Conservation (phyloP, 2,113 vertebrate genomes). For the Bombycilla garrulus region DNA sequence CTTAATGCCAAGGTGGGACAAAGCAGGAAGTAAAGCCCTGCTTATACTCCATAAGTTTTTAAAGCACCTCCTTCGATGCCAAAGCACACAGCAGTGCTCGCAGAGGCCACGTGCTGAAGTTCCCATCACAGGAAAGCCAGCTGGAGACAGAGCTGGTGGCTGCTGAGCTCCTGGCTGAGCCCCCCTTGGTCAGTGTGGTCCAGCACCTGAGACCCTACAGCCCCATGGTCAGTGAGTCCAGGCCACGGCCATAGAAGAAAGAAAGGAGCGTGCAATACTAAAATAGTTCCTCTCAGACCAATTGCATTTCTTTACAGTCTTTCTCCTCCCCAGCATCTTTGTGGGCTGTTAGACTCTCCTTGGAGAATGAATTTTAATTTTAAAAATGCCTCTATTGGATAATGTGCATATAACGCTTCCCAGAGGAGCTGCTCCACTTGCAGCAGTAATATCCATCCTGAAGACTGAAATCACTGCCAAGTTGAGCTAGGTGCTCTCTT, state of each 20-base stretch:
- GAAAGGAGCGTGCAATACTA: background rate
- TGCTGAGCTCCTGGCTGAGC: background rate
- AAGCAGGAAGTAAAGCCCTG: background rate
- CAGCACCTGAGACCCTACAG: background rate
- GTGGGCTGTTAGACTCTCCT: background rate
- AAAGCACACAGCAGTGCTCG: background rate
- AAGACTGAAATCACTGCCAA: background rate
- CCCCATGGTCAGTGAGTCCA: background rate
- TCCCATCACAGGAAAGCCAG: background rate
- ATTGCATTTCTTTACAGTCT: background rate
- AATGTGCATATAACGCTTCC: background rate
- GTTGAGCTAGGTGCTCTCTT: background rate
- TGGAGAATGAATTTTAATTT: background rate
- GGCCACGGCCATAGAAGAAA: background rate
- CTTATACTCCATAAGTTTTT: too few species aligned
- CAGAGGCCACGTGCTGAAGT: rapidly evolving
- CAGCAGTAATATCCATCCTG: background rate
- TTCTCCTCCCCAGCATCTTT: background rate
- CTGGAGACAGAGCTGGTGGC: background rate
- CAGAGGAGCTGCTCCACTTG: background rate
- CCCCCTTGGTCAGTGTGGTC: background rate
- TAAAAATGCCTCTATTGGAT: background rate
- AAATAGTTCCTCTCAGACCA: background rate
- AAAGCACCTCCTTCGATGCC: background rate
- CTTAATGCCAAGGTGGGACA: background rate